phyloP scores from a whole-genome alignment of 2,113 vertebrate genomes.

The Trematocara zebra region DNA sequence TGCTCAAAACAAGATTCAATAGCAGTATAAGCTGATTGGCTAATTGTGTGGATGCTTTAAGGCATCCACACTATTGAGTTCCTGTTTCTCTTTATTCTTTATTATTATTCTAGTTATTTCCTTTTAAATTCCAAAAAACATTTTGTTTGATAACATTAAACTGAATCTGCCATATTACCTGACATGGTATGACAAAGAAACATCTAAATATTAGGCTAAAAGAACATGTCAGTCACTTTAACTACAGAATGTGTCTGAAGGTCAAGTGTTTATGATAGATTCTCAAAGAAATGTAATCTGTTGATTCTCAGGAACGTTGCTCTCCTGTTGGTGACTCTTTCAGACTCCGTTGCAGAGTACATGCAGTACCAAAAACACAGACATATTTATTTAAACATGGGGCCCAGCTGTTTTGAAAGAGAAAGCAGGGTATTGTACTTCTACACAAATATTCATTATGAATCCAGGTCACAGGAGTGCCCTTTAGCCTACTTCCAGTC shows the following conservation, averaged over 20 bases:
- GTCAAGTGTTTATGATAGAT: not conserved
- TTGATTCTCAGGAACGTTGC: not conserved
- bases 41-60: too few relatives aligned
- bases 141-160: not conserved
- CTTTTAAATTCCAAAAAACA: not conserved
- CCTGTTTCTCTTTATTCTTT: too few relatives aligned
- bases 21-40: not conserved
- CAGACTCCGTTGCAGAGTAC: not conserved
- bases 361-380: constrained; percentile 25
- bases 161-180: not conserved
- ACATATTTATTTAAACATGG: constrained; percentile 27
- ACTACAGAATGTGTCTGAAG: not conserved
- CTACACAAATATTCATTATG: constrained; percentile 17
- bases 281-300: constrained; percentile 9
- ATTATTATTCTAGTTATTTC: too few relatives aligned
- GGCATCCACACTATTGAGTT: too few relatives aligned
- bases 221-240: not conserved
- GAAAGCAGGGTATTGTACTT: constrained; percentile 43
- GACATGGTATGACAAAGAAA: not conserved
- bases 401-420: constrained; percentile 10
- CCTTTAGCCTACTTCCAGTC: not conserved
- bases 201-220: not conserved
- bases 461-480: not conserved
- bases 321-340: constrained; percentile 8
- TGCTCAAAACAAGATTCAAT: not conserved